Evolutionary conservation across 2,113 vertebrate species (phyloP), one percentile per base, ranked within the genome.

Genomic region (Tor tambroides): DNA sequence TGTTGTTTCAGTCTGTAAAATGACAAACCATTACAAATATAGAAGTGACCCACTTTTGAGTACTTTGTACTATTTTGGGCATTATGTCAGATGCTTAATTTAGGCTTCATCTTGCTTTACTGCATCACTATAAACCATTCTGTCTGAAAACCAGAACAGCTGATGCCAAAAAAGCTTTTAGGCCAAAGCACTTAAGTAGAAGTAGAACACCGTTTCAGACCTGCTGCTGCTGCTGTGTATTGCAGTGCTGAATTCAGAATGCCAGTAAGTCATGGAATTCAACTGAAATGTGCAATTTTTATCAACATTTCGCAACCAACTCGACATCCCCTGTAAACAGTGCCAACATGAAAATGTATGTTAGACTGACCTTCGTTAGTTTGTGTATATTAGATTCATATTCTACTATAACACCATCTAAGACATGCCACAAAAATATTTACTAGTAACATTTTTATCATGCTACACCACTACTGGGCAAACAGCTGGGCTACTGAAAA

Each of bases 301-400:
- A 74, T 87, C 21, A 83, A 15, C 87, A 65, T 49, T 46, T 85
- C 71, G 28, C 74, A 67, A 85, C 35, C 85, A 28, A 43, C 59
- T 61, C 76, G 59, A 77, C 85, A 46, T 32, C 74, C 65, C 81
- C 15, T 88, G 51, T 35, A 91, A 89, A 89, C 90, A 93, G 92
- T 59, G 38, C 49, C n/a, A 87, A 92, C 35, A 49, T 89, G 17
- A 91, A 90, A 75, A 92, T 91, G 90, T 94, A 91, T 75, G 91
- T 91, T 80, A 71, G 12, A 26, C 28, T 6, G 30, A 15, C 28
- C 83, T 56, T 56, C 41, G 10, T n/a, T 71, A n/a, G 23, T 26
- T 38, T 65, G 17, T 56, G 12, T 5, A 5, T 10, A 41, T 49
- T 61, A n/a, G n/a, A 80, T n/a, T n/a, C 54, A 56, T 71, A 38